Evolutionary conservation across 1,140 invertebrate species (phyloP), one percentile per base, ranked within the genome.

Genomic region (Meloidogyne hapla): DNA sequence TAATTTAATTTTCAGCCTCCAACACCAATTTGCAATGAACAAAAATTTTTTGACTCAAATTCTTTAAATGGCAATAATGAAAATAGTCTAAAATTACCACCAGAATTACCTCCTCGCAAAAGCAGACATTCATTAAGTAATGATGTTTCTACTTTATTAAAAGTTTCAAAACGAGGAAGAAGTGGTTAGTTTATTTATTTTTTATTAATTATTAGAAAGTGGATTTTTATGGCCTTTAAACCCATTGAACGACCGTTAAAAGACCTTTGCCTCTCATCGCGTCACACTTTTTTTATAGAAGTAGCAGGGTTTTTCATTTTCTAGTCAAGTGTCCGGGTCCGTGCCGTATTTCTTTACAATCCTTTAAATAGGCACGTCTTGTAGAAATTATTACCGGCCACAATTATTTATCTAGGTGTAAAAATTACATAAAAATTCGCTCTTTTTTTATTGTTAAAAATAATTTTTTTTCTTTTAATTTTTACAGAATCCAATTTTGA

Each of bases 31-130:
- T 64, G 56, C 10, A 10, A n/a, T 12, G 71, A 73, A 18, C 15
- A 63, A 33, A 40, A 9, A 5, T 12, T n/a, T 13, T 64, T 40
- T 25, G 56, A 13, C 21, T 26, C 9, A 26, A n/a, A n/a, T 63
- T 28, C 3, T 62, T 25, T 2, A 1, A 38, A 21, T 15, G 48
- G 1, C 15, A 72, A 48, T 63, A 64, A 23, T 63, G 23, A 42
- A 1, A 15, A 21, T 10, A 18, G 28, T 61, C 18, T 18, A 21
- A 10, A 18, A 13, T 10, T 10, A 21, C 56, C 71, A 9, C 71
- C 71, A 15, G 71, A 73, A 61, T 23, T 73, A 21, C 71, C 71
- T 42, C 56, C 71, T 13, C 56, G 56, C 15, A 23, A 23, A 23
- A 73, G 38, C 26, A 61, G 23, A 64, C 38, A 33, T 18, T 26